Evolutionary conservation across 1,140 invertebrate genomes (phyloP).

Genomic region (Sycophila sp.): DNA sequence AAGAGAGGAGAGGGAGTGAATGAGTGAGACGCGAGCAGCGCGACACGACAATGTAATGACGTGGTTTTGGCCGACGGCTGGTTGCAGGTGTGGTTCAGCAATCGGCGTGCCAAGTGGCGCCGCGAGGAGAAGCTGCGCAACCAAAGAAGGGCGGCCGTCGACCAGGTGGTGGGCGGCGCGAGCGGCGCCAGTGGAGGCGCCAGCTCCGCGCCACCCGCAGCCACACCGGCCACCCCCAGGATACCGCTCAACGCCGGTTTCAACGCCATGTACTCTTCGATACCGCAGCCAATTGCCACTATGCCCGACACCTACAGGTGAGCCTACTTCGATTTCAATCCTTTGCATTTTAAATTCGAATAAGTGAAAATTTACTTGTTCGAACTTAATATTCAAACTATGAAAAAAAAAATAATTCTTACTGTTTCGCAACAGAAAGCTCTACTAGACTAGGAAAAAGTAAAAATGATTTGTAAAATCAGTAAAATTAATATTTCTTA

Average conservation of each 20-base stretch:
- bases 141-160: constrained; percentile 78
- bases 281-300: constrained; percentile 91
- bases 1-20: too few species aligned
- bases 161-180: constrained; percentile 64
- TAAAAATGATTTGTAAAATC: too few species aligned
- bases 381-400: too few species aligned
- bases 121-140: constrained; percentile 96
- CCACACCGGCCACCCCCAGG: constrained; percentile 71
- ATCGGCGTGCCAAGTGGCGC: constrained; percentile 97
- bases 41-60: too few species aligned
- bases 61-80: too few species aligned
- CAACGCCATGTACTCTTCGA: constrained; percentile 94
- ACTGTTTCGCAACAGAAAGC: too few species aligned
- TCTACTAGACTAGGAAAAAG: too few species aligned
- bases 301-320: constrained; percentile 96
- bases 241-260: constrained; percentile 88
- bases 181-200: constrained; percentile 62
- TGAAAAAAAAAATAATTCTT: too few species aligned
- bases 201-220: constrained; percentile 70
- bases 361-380: too few species aligned
- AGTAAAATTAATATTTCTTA: too few species aligned
- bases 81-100: constrained; percentile 96
- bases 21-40: too few species aligned
- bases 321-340: constrained; percentile 42
- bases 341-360: too few species aligned